Evolutionary conservation across 2,888 invertebrate species (phyloP).

Genomic region (Apomyelois bistriatella): DNA sequence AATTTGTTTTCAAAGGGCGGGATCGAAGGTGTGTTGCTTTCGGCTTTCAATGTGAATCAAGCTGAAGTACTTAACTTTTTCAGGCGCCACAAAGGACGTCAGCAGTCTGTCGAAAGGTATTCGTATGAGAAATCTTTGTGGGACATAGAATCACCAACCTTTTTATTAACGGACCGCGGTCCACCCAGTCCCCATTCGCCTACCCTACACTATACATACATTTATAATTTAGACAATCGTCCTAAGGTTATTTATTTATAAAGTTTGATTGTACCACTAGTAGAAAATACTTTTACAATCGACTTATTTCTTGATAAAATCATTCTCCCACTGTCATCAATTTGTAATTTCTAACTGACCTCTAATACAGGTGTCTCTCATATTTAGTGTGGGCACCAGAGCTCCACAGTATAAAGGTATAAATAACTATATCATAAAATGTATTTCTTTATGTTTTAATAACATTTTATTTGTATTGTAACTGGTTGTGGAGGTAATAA

Average conservation of each 20-base stretch:
- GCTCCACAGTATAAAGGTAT: too few relatives aligned
- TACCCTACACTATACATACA: constrained; percentile 30
- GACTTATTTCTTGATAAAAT: too few relatives aligned
- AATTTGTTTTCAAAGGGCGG: background rate
- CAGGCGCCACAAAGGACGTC: constrained; percentile 20
- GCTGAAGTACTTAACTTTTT: constrained; percentile 18
- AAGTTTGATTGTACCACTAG: too few relatives aligned
- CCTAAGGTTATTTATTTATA: background rate
- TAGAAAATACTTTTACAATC: too few relatives aligned
- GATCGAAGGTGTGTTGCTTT: background rate
- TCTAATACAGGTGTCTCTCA: too few relatives aligned
- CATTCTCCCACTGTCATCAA: too few relatives aligned
- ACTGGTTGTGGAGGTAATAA: too few relatives aligned
- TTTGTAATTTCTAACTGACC: too few relatives aligned
- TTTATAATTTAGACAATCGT: constrained; percentile 51
- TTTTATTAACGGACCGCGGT: constrained; percentile 34
- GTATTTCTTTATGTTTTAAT: too few relatives aligned
- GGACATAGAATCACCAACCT: constrained; percentile 31
- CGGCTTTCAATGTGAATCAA: background rate
- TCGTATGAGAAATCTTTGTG: constrained; percentile 22
- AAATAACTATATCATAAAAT: too few relatives aligned
- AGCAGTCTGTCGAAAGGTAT: constrained; percentile 22
- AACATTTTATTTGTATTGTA: too few relatives aligned
- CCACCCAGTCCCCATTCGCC: constrained; percentile 39
- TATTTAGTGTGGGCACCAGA: too few relatives aligned